Evolutionary conservation across 1,140 invertebrate genomes (phyloP), one percentile per base, ranked within the genome.

Genomic region (Musca vetustissima): DNA sequence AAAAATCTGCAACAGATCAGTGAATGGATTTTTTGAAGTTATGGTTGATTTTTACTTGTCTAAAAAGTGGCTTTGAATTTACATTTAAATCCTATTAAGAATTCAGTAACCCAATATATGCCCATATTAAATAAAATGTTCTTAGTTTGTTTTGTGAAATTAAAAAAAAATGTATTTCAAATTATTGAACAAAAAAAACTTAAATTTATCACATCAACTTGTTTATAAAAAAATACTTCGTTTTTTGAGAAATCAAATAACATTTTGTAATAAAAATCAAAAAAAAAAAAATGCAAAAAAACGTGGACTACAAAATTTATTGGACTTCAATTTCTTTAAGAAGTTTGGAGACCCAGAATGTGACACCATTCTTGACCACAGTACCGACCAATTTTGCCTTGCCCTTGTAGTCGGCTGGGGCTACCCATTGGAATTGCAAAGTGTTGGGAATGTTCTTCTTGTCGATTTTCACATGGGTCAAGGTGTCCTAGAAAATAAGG

Each of bases 281-380:
- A 67, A 55, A 17, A 61, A 14, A 59, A 50, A 50, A 64, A 61
- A 69, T n/a, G n/a, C n/a, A n/a, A n/a, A n/a, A n/a, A n/a, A n/a
- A n/a, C n/a, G n/a, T n/a, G n/a, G n/a, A n/a, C n/a, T n/a, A 69
- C 47, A 55, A 50, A 21, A 8, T 28, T 50, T 67, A 70, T 67
- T 67, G 32, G n/a, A 72, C 67, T 8, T 36, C 19, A n/a, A 73
- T 68, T 17, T 71, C 67, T 11, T 67, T 67, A n/a, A 64, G 28
- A 11, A 70, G 75, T n/a, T 80, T 78, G 11, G 75, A 73, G 14
- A 84, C 83, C 84, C 84, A 85, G 52, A 81, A 85, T 52, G 77
- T 77, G 32, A 76, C 81, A 55, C 82, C 76, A 65, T 81, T 76
- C 67, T 84, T 76, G 8, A 83, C 84, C 8, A 84, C 77, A 15